Conservation (phyloP, 2,797 vertebrate species). For the Pelodytes ibericus region DNA sequence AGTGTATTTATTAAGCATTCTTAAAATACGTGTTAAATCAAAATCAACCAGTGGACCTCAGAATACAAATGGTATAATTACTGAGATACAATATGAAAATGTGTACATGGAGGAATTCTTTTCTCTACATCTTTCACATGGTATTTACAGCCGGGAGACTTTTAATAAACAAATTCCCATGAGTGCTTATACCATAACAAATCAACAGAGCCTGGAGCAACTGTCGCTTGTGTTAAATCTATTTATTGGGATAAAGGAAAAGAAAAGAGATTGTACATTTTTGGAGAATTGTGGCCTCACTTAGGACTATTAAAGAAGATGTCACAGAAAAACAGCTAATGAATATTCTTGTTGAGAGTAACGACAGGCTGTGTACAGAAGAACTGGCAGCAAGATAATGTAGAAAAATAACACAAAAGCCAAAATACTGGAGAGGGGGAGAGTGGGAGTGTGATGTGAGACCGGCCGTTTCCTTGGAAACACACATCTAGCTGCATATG, state of each 20-base stretch:
- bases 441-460: conserved; percentile 35
- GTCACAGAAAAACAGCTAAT: conserved; percentile 6
- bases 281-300: not conserved
- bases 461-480: conserved; percentile 52
- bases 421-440: conserved; percentile 22
- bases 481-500: conserved; percentile 50
- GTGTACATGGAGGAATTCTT: no score
- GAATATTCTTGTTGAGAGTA: not conserved
- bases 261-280: no score
- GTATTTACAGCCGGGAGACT: no score
- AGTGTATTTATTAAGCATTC: no score
- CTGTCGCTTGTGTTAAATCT: conserved; percentile 19
- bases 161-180: no score
- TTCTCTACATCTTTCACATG: no score
- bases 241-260: conserved; percentile 27
- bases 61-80: no score
- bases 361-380: not conserved
- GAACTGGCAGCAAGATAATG: not conserved
- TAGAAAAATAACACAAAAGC: conserved; percentile 28
- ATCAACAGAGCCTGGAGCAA: conserved; percentile 11
- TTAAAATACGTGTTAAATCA: no score
- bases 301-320: not conserved
- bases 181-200: conserved; percentile 7
- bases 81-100: no score
- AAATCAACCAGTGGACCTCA: no score